Conservation (phyloP, 2,113 vertebrate species). For the Myxocyprinus asiaticus region DNA sequence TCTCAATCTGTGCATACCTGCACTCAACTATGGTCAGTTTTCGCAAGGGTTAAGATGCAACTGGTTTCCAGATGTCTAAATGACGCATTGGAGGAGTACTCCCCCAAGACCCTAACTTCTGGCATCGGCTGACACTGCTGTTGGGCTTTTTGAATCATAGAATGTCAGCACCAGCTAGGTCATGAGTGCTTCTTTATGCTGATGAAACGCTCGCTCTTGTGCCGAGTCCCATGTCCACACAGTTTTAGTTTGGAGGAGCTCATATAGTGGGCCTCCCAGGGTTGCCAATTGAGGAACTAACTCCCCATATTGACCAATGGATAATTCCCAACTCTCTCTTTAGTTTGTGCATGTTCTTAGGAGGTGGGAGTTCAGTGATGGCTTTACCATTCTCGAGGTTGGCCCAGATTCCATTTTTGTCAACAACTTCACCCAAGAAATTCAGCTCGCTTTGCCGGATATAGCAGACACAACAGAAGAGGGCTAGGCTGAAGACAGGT, state of each 20-base stretch:
- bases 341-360: no score
- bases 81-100: constrained; percentile 28
- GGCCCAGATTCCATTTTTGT: background rate
- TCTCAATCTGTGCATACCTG: constrained; percentile 32
- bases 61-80: constrained; percentile 7
- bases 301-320: no score
- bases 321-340: no score
- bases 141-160: constrained; percentile 3
- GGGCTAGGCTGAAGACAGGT: no score
- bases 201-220: background rate
- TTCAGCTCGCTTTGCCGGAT: background rate
- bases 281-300: no score
- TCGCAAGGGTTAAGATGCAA: constrained; percentile 42
- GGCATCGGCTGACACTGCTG: constrained; percentile 37
- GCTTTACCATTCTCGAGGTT: constrained; percentile 16
- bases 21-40: constrained; percentile 10
- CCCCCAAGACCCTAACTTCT: constrained; percentile 40
- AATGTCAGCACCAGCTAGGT: background rate
- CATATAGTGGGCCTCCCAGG: no score
- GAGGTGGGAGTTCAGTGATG: no score
- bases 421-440: constrained; percentile 33
- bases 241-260: no score
- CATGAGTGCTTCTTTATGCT: background rate
- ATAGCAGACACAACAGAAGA: no score
- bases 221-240: no score